Evolutionary conservation across 1,140 invertebrate genomes (phyloP), one percentile per base, ranked within the genome.

Genomic region (Myzus persicae): DNA sequence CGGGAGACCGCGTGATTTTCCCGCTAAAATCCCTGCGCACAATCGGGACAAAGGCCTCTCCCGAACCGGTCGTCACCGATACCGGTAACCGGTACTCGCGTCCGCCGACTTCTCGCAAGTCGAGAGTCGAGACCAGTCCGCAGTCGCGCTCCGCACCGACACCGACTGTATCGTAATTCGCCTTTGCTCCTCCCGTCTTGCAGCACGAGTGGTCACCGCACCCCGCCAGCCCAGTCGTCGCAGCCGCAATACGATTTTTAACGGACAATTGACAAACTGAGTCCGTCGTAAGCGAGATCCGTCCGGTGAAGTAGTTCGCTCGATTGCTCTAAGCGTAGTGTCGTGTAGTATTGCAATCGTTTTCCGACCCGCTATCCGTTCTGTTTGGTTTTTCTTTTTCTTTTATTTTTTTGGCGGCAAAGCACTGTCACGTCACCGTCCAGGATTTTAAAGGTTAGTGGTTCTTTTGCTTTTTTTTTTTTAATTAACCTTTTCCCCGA

Each of bases 11-110:
- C 42, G 24, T 85, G 42, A 85, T 31, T 85, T 85, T 85, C 84
- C 84, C 84, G 84, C 84, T 42, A 42, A 85, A 85, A 85, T 85
- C 82, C 82, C 84, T 85, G 84, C 84, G 26, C 38, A 8, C 38
- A 84, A 40, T 84, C 40, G 42, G 31, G 40, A 85, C 84, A 85
- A 85, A 85, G 38, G 84, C 42, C 26, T 40, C 84, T 14, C 24
- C 26, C 24, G 14, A 85, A 85, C 84, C 42, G 84, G 84, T 85
- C 42, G 40, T n/a, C 59, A 14, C 59, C 18, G 0, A 18, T 18
- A 31, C 31, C 31, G 59, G 59, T 76, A n/a, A 76, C 31, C 59
- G 59, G 59, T 76, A 36, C 81, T 38, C n/a, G n/a, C n/a, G n/a
- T n/a, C 38, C 36, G 36, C 14, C 36, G 76, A 38, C 81, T 82